A percentile compares a stretch with the other conserved stretches of the same genome.
phyloP scores from a whole-genome alignment of 2,113 vertebrate genomes.

The Saccopteryx bilineata region DNA sequence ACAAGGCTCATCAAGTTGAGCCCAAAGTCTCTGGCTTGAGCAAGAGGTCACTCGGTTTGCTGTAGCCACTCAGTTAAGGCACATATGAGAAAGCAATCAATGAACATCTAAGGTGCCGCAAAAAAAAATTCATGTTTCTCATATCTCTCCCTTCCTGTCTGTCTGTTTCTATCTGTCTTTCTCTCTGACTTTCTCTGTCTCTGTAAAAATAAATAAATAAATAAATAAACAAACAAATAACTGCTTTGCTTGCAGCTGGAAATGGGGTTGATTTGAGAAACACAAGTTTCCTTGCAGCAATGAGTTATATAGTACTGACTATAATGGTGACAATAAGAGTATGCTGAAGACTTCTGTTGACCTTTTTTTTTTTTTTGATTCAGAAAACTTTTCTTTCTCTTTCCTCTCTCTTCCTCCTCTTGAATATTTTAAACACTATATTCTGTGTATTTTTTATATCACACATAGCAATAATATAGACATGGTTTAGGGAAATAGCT shows the following conservation, averaged over 20 bases:
- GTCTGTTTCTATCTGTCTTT: too few relatives aligned
- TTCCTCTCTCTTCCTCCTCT: background rate
- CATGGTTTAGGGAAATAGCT: background rate
- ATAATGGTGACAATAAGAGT: background rate
- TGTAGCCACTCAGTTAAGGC: too few relatives aligned
- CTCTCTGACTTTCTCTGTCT: too few relatives aligned
- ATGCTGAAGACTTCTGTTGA: background rate
- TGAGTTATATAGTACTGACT: background rate
- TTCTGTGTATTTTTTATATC: background rate
- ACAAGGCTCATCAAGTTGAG: too few relatives aligned
- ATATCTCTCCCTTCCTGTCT: too few relatives aligned
- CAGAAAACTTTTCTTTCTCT: background rate
- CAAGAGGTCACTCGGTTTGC: too few relatives aligned
- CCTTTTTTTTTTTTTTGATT: background rate
- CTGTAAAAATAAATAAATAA: too few relatives aligned
- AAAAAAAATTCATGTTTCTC: too few relatives aligned
- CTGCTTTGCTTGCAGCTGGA: background rate
- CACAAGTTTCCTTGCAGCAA: background rate
- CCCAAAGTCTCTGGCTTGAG: too few relatives aligned
- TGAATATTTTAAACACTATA: background rate
- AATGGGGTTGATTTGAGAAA: background rate
- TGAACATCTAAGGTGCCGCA: too few relatives aligned
- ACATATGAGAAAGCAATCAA: too few relatives aligned
- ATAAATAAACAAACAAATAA: too few relatives aligned
- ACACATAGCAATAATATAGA: background rate